Evolutionary conservation across 1,140 invertebrate species (phyloP).

Genomic region (Oscheius sp.): DNA sequence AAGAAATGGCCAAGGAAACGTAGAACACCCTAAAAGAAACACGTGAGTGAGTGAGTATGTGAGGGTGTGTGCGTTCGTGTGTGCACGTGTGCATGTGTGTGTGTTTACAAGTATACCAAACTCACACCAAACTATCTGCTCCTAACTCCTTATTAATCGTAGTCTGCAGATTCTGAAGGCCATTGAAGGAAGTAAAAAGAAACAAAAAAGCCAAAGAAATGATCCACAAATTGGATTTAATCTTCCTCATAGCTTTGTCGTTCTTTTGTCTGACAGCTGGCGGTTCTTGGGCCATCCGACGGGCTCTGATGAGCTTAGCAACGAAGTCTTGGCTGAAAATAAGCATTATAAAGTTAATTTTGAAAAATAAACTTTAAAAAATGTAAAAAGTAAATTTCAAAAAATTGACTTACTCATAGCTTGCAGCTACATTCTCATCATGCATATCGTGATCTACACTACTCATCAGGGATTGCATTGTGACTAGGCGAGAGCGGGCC

Average conservation of each 20-base stretch:
- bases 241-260: conserved; percentile 50
- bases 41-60: not conserved
- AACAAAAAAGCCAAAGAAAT: conserved; percentile 85
- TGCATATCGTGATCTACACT: conserved; percentile 46
- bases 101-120: not conserved
- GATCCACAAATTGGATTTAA: conserved; percentile 64
- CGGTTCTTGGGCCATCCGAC: conserved; percentile 43
- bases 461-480: conserved; percentile 53
- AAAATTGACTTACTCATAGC: conserved; percentile 37
- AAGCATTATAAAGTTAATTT: not conserved
- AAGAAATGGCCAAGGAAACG: conserved; percentile 55
- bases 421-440: conserved; percentile 43
- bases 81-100: not conserved
- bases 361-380: conserved; percentile 1
- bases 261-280: conserved; percentile 42
- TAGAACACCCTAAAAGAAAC: conserved; percentile 49
- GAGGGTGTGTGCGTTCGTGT: too few relatives aligned
- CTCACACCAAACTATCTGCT: conserved; percentile 48
- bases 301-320: conserved; percentile 55
- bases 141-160: conserved; percentile 59
- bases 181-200: conserved; percentile 86
- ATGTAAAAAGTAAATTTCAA: not conserved
- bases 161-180: conserved; percentile 77
- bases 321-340: conserved; percentile 53
- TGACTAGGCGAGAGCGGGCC: conserved; percentile 40